Base-by-base conservation (phyloP, 2,797 vertebrate genomes). In the Jordanella pulchra region DNA sequence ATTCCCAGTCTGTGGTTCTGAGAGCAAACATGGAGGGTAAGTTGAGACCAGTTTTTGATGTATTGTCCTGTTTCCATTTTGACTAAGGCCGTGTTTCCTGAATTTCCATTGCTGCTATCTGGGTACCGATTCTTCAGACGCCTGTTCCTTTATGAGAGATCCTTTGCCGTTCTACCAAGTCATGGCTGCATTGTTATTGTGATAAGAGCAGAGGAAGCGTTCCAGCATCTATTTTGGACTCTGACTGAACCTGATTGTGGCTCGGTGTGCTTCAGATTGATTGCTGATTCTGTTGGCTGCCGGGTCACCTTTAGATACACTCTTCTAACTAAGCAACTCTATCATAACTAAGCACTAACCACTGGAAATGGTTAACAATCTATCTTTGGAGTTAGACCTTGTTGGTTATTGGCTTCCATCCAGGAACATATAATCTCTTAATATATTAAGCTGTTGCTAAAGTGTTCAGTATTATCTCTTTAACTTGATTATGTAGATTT, bases 91-190 rank as follows among this genome's bases (percentile, higher is more conserved):
- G 17, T 44, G 27, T 68, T 65, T 75, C 54, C 18, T 47, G 48
- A 42, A 67, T 54, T 39, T 4, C 14, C 45, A 56, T 76, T 68
- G 39, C 55, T 0, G 4, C 30, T 75, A 65, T 75, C 80, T 61
- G 73, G 78, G 51, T 72, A 66, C 14, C 39, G 77, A 42, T 73
- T 65, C 47, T 69, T 79, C 75, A 66, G 68, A 69, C 32, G 54
- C 64, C n/a, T 55, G 42, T 61, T 25, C 51, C 28, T 32, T 81
- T 65, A 39, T n/a, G 12, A 54, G 60, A 65, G 7, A 44, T 72
- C 51, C 48, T 74, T 64, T 67, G 61, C 72, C 35, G 30, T 65
- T 68, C 65, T 63, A 32, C 67, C 58, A 75, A 82, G 53, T 47
- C 42, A 48, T 65, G 32, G 51, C 25, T 76, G 42, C 25, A 53